phyloP scores from a whole-genome alignment of 2,888 invertebrate genomes.

The Hypercompe scribonia region DNA sequence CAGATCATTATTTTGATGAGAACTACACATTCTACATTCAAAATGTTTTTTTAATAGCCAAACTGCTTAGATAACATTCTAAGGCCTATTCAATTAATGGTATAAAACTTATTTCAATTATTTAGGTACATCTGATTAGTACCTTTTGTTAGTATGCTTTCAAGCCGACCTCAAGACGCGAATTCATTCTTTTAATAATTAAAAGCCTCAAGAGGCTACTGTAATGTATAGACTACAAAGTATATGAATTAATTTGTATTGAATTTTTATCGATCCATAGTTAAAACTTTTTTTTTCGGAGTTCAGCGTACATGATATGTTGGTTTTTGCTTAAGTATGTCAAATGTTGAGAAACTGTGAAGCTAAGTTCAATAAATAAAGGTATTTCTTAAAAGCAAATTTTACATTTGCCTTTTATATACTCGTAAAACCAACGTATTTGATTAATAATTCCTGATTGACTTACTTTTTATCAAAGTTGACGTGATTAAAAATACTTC shows the following conservation, averaged over 20 bases:
- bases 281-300: no score
- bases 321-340: not conserved
- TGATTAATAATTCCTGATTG: no score
- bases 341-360: not conserved
- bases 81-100: no score
- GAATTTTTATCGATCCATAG: not conserved
- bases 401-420: not conserved
- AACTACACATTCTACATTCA: not conserved
- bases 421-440: not conserved
- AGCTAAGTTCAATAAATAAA: not conserved
- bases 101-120: slow-evolving; percentile 17
- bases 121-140: not conserved
- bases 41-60: no score
- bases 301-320: not conserved
- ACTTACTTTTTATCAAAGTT: not conserved
- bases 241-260: no score
- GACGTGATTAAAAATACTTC: not conserved
- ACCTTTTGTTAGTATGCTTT: not conserved
- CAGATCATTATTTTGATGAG: slow-evolving; percentile 23
- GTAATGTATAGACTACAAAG: no score
- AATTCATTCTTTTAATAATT: slow-evolving; percentile 33
- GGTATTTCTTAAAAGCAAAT: not conserved
- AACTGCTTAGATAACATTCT: no score
- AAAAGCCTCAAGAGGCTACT: not conserved
- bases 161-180: slow-evolving; percentile 28